These are phyloP conservation scores for Diadegma fenestrale DNA, from an alignment of 2,888 invertebrate genomes.

Conservation along the genomic window DNA sequence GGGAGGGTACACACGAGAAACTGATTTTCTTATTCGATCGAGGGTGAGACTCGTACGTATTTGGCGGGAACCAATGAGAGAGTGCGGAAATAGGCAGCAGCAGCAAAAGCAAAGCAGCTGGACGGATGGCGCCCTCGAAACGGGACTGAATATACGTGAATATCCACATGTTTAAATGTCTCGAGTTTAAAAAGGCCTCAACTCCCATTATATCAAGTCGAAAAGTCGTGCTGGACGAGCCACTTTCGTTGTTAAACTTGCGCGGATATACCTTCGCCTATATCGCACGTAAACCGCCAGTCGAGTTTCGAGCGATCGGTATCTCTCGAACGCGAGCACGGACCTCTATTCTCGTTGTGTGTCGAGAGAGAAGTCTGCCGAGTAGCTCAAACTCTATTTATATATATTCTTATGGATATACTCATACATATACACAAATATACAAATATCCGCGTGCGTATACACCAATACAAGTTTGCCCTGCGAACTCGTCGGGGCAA, in stretches of 20 bases:
- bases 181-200: slow-evolving; percentile 8
- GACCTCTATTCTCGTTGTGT: slow-evolving; percentile 79
- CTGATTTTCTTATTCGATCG: slow-evolving; percentile 57
- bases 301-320: slow-evolving; percentile 76
- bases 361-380: slow-evolving; percentile 74
- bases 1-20: slow-evolving; percentile 41
- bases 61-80: slow-evolving; percentile 75
- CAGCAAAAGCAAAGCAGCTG: slow-evolving; percentile 56
- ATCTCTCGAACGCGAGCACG: slow-evolving; percentile 81
- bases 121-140: slow-evolving; percentile 77
- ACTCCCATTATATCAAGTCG: neutral
- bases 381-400: slow-evolving; percentile 43
- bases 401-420: slow-evolving; percentile 20
- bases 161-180: slow-evolving; percentile 27
- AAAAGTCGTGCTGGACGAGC: slow-evolving; percentile 3
- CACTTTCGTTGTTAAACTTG: slow-evolving; percentile 20
- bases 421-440: neutral
- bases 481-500: slow-evolving; percentile 74
- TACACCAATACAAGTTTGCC: slow-evolving; percentile 24
- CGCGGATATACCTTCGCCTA: slow-evolving; percentile 8
- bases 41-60: slow-evolving; percentile 48
- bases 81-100: slow-evolving; percentile 78
- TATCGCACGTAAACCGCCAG: slow-evolving; percentile 76
- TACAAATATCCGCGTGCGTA: slow-evolving; percentile 22
- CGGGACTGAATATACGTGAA: slow-evolving; percentile 56